Evolutionary conservation across 2,113 vertebrate species (phyloP).

Genomic region (Triplophysa rosa): DNA sequence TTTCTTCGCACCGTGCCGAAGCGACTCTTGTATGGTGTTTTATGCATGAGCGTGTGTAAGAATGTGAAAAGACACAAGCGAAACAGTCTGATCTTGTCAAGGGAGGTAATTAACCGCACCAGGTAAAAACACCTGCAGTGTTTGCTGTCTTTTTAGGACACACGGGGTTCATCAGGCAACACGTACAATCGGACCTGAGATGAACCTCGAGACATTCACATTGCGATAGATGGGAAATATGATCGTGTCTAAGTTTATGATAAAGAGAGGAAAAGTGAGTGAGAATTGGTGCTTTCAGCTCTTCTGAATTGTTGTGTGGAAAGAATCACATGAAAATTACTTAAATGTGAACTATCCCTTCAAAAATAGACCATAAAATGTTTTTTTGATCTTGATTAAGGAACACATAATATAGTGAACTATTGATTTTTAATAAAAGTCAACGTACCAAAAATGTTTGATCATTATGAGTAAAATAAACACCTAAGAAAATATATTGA

Average conservation of each 20-base stretch:
- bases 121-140: conserved; percentile 21
- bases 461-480: too few relatives aligned
- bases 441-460: too few relatives aligned
- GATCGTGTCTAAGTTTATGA: not conserved
- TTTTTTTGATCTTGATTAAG: too few relatives aligned
- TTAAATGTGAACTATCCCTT: too few relatives aligned
- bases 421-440: too few relatives aligned
- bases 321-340: too few relatives aligned
- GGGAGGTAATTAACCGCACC: conserved; percentile 21
- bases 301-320: too few relatives aligned
- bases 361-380: too few relatives aligned
- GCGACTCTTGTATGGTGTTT: conserved; percentile 20
- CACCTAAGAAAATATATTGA: too few relatives aligned
- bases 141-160: conserved; percentile 9
- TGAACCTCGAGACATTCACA: not conserved
- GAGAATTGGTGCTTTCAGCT: too few relatives aligned
- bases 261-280: not conserved
- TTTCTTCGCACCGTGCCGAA: conserved; percentile 3
- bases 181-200: conserved; percentile 11
- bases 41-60: conserved; percentile 32
- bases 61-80: conserved; percentile 1
- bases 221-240: not conserved
- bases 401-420: not conserved
- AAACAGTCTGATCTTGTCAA: conserved; percentile 23
- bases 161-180: not conserved